Evolutionary conservation across 2,113 vertebrate genomes (phyloP).

Genomic region (Numenius arquata): DNA sequence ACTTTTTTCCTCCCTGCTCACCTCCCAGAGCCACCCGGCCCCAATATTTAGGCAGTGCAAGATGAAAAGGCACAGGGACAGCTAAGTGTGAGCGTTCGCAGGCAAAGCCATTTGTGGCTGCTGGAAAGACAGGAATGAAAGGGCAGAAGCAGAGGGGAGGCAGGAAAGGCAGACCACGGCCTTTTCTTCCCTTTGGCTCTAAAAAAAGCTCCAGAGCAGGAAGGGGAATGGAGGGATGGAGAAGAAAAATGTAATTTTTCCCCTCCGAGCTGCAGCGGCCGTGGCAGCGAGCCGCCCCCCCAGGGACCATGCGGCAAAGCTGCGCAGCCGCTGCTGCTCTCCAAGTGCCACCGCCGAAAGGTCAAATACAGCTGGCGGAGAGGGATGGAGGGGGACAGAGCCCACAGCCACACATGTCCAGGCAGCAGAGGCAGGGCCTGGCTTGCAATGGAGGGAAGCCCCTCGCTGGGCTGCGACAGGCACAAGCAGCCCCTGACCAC

Average conservation of each 20-base stretch:
- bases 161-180: background rate
- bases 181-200: slow-evolving; percentile 30
- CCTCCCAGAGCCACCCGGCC: accelerated
- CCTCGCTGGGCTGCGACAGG: accelerated
- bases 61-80: background rate
- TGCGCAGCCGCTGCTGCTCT: background rate
- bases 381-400: background rate
- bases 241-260: slow-evolving; percentile 64
- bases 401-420: accelerated
- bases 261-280: slow-evolving; percentile 19
- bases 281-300: background rate
- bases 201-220: background rate
- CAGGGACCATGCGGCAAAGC: slow-evolving; percentile 8
- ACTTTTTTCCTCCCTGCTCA: background rate
- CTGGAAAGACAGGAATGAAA: background rate
- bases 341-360: slow-evolving; percentile 6
- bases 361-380: slow-evolving; percentile 28
- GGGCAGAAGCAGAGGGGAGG: background rate
- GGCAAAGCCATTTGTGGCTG: background rate
- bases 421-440: background rate
- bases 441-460: background rate
- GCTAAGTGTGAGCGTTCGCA: accelerated
- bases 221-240: slow-evolving; percentile 13
- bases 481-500: accelerated
- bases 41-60: accelerated